Conservation (phyloP, 2,888 invertebrate species). For the Eupithecia insigniata region DNA sequence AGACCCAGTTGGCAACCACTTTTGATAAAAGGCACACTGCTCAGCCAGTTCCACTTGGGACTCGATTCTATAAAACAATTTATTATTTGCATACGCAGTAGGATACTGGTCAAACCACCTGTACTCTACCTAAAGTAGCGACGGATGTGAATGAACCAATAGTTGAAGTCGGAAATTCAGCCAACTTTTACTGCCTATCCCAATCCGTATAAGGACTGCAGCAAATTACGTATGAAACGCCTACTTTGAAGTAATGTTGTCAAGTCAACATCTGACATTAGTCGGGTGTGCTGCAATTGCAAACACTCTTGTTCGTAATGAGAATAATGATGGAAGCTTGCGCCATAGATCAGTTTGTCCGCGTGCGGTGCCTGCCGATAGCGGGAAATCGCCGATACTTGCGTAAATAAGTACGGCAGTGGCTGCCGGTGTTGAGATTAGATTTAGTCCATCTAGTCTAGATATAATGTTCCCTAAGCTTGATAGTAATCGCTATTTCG, state of each 20-base stretch:
- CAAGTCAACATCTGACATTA: constrained; percentile 60
- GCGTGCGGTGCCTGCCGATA: constrained; percentile 73
- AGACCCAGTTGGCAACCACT: background rate
- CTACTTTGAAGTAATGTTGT: constrained; percentile 56
- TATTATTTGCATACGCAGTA: constrained; percentile 3
- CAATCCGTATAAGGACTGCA: constrained; percentile 44
- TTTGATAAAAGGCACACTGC: background rate
- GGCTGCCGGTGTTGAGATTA: constrained; percentile 57
- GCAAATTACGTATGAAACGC: constrained; percentile 49
- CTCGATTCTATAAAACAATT: background rate
- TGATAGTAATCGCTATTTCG: constrained; percentile 49
- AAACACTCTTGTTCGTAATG: constrained; percentile 70
- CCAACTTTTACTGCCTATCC: constrained; percentile 15
- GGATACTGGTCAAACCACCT: background rate
- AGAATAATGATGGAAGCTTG: constrained; percentile 79
- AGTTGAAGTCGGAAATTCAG: constrained; percentile 1
- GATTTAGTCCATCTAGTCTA: constrained; percentile 56
- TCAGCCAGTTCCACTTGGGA: background rate
- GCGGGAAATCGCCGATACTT: constrained; percentile 75
- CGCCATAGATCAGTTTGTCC: constrained; percentile 67
- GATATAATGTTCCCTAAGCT: constrained; percentile 44
- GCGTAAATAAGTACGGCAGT: constrained; percentile 80
- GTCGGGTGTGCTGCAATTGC: constrained; percentile 64
- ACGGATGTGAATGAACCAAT: constrained; percentile 9
- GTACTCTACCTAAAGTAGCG: background rate